phyloP scores from a whole-genome alignment of 2,113 vertebrate species.

The Phrynocephalus versicolor region DNA sequence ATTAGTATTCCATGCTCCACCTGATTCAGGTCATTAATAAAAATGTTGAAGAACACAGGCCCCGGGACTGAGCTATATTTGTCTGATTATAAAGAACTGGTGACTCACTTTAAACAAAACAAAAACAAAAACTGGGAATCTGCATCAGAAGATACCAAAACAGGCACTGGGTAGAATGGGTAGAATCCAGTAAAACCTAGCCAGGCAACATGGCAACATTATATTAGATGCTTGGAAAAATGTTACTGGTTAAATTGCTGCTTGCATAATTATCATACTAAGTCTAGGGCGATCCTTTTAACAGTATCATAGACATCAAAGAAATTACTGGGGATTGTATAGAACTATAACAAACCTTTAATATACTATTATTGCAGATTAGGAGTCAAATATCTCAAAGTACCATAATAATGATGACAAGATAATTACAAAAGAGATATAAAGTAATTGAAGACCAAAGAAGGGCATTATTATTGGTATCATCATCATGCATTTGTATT shows the following conservation, averaged over 20 bases:
- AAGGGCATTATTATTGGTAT: not conserved
- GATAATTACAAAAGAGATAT: not conserved
- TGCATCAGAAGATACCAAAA: too few relatives aligned
- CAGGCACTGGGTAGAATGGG: too few relatives aligned
- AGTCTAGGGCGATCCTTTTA: not conserved
- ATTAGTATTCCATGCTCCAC: not conserved
- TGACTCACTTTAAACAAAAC: too few relatives aligned
- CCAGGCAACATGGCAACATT: not conserved
- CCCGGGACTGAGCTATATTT: too few relatives aligned
- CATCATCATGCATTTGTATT: not conserved
- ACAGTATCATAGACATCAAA: not conserved
- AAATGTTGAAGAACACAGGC: too few relatives aligned
- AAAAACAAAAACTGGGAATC: too few relatives aligned
- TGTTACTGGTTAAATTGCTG: not conserved
- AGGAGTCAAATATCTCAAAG: not conserved
- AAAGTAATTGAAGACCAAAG: not conserved
- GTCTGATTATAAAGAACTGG: too few relatives aligned
- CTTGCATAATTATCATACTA: not conserved
- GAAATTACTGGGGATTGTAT: conserved; percentile 16
- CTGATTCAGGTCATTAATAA: too few relatives aligned
- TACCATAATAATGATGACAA: not conserved
- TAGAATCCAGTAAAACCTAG: too few relatives aligned
- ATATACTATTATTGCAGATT: not conserved
- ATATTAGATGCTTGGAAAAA: not conserved
- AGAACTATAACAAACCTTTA: not conserved